These are phyloP conservation scores for Dasyurus viverrinus DNA, from an alignment of 2,113 vertebrate species.

Conservation along the genomic window DNA sequence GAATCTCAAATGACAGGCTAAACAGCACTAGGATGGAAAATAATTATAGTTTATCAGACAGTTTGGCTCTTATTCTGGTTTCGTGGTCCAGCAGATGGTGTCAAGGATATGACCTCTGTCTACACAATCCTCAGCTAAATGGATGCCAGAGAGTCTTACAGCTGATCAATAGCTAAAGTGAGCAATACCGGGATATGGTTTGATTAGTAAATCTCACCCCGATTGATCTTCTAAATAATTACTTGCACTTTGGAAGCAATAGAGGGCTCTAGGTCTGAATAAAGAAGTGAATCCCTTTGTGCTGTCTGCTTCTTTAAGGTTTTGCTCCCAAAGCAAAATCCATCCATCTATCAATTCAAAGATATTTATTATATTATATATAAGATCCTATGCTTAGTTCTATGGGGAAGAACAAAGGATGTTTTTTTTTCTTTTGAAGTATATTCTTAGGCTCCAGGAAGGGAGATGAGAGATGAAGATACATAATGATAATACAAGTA, in stretches of 20 bases:
- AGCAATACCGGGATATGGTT: slow-evolving; percentile 79
- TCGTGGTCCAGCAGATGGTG: slow-evolving; percentile 83
- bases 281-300: slow-evolving; percentile 9
- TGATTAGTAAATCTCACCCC: slow-evolving; percentile 80
- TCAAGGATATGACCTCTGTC: slow-evolving; percentile 83
- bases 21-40: slow-evolving; percentile 80
- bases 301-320: not conserved
- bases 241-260: slow-evolving; percentile 81
- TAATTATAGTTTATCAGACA: slow-evolving; percentile 83
- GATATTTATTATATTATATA: not conserved
- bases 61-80: slow-evolving; percentile 80
- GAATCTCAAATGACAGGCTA: slow-evolving; percentile 77
- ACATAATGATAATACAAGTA: not conserved
- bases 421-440: not conserved
- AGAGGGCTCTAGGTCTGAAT: slow-evolving; percentile 66
- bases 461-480: not conserved
- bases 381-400: not conserved
- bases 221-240: slow-evolving; percentile 83
- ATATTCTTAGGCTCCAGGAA: not conserved
- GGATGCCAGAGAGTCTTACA: slow-evolving; percentile 76
- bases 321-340: slow-evolving; percentile 38
- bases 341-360: not conserved
- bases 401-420: not conserved
- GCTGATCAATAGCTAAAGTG: slow-evolving; percentile 81
- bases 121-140: slow-evolving; percentile 77